Evolutionary conservation across 2,888 invertebrate species (phyloP), one percentile per base, ranked within the genome.

Genomic region (Electrophaes corylata): DNA sequence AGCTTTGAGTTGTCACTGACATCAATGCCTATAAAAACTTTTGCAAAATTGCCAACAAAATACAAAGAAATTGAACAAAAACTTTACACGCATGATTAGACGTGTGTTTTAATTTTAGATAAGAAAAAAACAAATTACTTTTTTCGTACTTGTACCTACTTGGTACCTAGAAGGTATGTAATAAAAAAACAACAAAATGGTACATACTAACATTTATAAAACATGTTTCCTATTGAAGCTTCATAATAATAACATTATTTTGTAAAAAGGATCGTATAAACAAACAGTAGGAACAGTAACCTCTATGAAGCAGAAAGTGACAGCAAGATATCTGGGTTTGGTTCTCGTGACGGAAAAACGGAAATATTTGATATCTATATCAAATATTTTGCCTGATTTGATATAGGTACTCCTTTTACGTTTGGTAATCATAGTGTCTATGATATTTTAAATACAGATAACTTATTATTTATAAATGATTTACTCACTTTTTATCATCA

Each of bases 401-500:
- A n/a, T n/a, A 6, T 6, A 6, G 26, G 26, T 26, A 26, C 26
- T 26, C n/a, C n/a, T n/a, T n/a, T n/a, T n/a, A n/a, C n/a, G n/a
- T n/a, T n/a, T n/a, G n/a, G n/a, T n/a, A n/a, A n/a, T n/a, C n/a
- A n/a, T n/a, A n/a, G n/a, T n/a, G n/a, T n/a, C n/a, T n/a, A n/a
- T n/a, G n/a, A n/a, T n/a, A n/a, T n/a, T n/a, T 11, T 33, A 29
- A 29, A 1, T 29, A 29, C 33, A 35, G 12, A 3, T 12, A 35
- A 11, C n/a, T n/a, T n/a, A n/a, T 19, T 39, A 11, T 19, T 11
- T 19, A 1, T 1, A 44, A 45, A 45, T 18, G 10, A 10, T 1
- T 44, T 43, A 72, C 80, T 76, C 73, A 88, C 88, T 83, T 82
- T 26, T 79, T 74, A 61, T 83, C 81, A 67, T 86, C 84, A 65